Conservation (phyloP, 2,113 vertebrate genomes). For the Clupea harengus region DNA sequence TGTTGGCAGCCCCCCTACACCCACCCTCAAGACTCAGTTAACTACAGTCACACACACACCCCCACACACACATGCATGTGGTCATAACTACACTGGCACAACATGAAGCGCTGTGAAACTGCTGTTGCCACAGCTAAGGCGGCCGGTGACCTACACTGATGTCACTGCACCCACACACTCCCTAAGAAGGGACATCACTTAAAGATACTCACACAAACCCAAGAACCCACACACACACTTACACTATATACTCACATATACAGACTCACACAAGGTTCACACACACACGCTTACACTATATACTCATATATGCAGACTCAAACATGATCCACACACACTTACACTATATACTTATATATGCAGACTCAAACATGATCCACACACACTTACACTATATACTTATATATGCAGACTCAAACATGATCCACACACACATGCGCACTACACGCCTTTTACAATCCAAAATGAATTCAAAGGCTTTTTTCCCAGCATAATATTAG, state of each 20-base stretch:
- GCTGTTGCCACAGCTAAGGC: too few relatives aligned
- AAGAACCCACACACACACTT: not conserved
- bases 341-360: not conserved
- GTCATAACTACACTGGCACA: too few relatives aligned
- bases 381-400: constrained; percentile 6
- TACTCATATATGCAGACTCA: not conserved
- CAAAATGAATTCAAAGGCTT: too few relatives aligned
- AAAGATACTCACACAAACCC: not conserved
- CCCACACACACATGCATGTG: too few relatives aligned
- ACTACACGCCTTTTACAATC: not conserved
- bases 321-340: not conserved
- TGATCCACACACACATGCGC: not conserved
- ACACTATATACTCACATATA: constrained; percentile 4
- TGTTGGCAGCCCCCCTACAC: not conserved
- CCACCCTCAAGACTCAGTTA: constrained; percentile 31
- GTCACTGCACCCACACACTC: not conserved
- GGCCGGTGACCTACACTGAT: not conserved
- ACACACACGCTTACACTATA: not conserved
- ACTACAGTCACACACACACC: constrained; percentile 15
- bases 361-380: not conserved
- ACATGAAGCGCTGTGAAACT: too few relatives aligned
- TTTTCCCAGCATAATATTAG: not conserved
- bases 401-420: constrained; percentile 1
- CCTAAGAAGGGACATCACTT: not conserved
- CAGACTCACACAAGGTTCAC: not conserved